A percentile compares a stretch with the other conserved stretches of the same genome.
Evolutionary conservation across 2,797 vertebrate species (phyloP).

Genomic region (Columba guinea): DNA sequence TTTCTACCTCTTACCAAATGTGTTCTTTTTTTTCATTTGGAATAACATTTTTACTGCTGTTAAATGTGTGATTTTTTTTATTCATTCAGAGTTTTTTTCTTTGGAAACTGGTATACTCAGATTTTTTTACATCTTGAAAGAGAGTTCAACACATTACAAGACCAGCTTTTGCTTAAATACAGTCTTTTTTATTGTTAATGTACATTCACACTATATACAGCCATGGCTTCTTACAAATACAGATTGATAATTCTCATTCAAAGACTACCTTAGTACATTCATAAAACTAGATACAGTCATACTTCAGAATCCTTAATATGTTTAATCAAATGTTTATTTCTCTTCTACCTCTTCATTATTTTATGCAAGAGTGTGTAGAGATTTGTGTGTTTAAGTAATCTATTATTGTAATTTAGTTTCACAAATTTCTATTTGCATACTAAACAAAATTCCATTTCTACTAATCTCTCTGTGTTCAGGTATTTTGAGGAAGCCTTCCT

Average conservation of each 20-base stretch:
- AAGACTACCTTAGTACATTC: background rate
- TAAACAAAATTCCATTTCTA: background rate
- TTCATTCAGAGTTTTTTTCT: background rate
- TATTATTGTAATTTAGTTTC: background rate
- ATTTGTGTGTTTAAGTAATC: background rate
- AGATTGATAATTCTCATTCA: background rate
- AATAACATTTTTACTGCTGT: background rate
- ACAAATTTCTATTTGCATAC: background rate
- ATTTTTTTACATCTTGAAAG: background rate
- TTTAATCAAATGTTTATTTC: background rate
- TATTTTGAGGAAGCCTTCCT: background rate
- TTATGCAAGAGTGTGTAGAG: background rate
- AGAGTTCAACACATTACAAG: background rate
- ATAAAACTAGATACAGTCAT: background rate
- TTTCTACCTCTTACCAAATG: background rate
- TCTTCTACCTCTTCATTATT: background rate
- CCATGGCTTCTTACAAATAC: background rate
- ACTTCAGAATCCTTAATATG: background rate
- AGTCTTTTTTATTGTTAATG: background rate
- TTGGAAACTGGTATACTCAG: background rate
- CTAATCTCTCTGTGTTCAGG: background rate
- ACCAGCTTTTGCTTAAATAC: background rate
- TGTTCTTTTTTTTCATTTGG: background rate
- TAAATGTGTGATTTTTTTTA: background rate
- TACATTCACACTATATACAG: background rate